Conservation (phyloP, 2,888 invertebrate genomes). For the Melieria crassipennis region DNA sequence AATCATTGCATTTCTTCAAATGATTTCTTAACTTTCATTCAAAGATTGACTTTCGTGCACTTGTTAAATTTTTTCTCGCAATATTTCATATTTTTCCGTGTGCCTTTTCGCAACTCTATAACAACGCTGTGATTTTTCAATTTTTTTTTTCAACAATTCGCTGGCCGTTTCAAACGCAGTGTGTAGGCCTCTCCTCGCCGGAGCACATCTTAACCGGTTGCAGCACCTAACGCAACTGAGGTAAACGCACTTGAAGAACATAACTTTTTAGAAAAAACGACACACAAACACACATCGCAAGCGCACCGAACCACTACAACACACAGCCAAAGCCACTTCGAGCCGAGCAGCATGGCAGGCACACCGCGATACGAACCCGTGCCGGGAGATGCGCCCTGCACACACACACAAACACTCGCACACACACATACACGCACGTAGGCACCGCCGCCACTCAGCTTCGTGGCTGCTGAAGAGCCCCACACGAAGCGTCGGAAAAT, state of each 20-base stretch:
- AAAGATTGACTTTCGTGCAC: too few relatives aligned
- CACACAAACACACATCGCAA: constrained; percentile 21
- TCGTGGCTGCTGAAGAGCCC: neutral
- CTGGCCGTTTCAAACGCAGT: too few relatives aligned
- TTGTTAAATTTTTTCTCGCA: too few relatives aligned
- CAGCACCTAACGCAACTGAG: constrained; percentile 65
- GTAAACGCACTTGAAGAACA: constrained; percentile 59
- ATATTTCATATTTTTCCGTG: too few relatives aligned
- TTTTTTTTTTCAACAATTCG: too few relatives aligned
- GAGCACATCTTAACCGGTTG: constrained; percentile 61
- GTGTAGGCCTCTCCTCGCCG: constrained; percentile 10
- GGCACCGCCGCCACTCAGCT: neutral
- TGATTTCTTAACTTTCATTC: too few relatives aligned
- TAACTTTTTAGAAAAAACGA: constrained; percentile 35
- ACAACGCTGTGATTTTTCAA: too few relatives aligned
- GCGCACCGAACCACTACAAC: constrained; percentile 12
- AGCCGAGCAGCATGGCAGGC: constrained; percentile 13
- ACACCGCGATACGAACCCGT: neutral
- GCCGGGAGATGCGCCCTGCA: neutral
- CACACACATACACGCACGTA: constrained; percentile 20
- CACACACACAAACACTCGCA: constrained; percentile 33
- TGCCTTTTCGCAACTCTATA: too few relatives aligned
- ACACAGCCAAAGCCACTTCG: neutral
- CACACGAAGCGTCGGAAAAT: too few relatives aligned
- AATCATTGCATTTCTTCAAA: too few relatives aligned